Base-by-base conservation (phyloP, 2,888 invertebrate genomes). In the Ochropleura plecta region DNA sequence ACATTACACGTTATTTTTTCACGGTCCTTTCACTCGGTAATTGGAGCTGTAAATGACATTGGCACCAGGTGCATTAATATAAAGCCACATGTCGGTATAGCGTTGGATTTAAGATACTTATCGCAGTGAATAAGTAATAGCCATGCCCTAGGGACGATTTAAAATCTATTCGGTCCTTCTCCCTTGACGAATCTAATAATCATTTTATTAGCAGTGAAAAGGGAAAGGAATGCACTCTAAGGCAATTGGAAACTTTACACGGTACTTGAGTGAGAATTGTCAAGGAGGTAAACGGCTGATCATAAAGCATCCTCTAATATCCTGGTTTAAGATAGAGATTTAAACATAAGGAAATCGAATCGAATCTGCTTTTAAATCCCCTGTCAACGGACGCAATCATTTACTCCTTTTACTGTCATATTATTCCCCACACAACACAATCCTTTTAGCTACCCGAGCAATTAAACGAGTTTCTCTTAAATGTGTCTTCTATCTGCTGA, bases 11-110 rank as follows among this genome's bases (percentile, higher is more conserved):
- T 76, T 49, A 70, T 82, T 83, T 70, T 76, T 66, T 76, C 76
- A 82, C 81, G 84, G 76, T 76, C 20, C 72, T 66, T 84, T 60
- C 84, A 76, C 76, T 49, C 51, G 1, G 60, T 81, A 82, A 82
- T 72, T 80, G 81, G 59, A 70, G 67, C 55, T 81, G n/a, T 53
- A 76, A 84, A 84, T 76, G 76, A 82, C 84, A 70, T 69, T 1
- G 74, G 44, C 71, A 60, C 82, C 82, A 82, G 82, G 84, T 82
- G 82, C 81, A 81, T 65, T 70, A 64, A 67, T 60, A 60, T 70
- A 69, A 70, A 67, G 81, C 70, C 76, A 72, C 81, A 84, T 76
- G 82, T 64, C 55, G 48, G 68, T 46, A 57, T 30, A 40, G 40
- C 57, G 53, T 64, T 65, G 65, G 81, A 64, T 75, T 79, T 71